Evolutionary conservation across 2,888 invertebrate genomes (phyloP).

Genomic region (Drosophila dives): DNA sequence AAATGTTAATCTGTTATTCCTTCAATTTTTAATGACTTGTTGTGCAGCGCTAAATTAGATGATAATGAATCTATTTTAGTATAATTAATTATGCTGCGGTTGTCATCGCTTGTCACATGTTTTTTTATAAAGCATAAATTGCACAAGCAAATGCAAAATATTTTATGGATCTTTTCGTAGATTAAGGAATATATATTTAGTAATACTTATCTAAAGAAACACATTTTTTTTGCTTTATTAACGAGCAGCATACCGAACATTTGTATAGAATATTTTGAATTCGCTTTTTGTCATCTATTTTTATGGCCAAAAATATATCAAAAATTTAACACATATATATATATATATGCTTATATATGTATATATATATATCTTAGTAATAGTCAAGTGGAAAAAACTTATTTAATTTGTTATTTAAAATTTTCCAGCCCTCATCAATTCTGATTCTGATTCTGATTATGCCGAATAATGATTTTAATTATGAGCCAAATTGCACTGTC

Average conservation of each 20-base stretch:
- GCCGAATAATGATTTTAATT: not conserved
- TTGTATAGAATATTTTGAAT: not conserved
- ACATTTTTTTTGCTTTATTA: not conserved
- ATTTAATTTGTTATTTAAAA: not conserved
- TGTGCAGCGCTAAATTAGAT: slow-evolving; percentile 28
- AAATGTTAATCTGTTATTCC: slow-evolving; percentile 5
- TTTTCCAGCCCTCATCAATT: not conserved
- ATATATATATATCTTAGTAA: not conserved
- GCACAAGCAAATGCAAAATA: not conserved
- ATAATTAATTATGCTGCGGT: slow-evolving; percentile 4
- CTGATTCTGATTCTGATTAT: not conserved
- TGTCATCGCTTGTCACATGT: not conserved
- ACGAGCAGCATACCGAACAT: not conserved
- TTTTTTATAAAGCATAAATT: not conserved
- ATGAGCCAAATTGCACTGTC: slow-evolving; percentile 30
- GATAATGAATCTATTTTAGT: slow-evolving; percentile 42
- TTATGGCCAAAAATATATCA: not conserved
- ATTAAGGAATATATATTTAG: not conserved
- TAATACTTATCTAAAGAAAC: not conserved
- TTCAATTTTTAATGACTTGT: slow-evolving; percentile 46
- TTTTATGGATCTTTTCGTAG: not conserved
- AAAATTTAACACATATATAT: not conserved
- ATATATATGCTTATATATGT: too few relatives aligned
- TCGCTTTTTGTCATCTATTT: not conserved
- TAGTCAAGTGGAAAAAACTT: not conserved